A percentile compares a stretch with the other conserved stretches of the same genome.
Conservation (phyloP, 1,140 invertebrate genomes). For the Tetramorium parvispinum region DNA sequence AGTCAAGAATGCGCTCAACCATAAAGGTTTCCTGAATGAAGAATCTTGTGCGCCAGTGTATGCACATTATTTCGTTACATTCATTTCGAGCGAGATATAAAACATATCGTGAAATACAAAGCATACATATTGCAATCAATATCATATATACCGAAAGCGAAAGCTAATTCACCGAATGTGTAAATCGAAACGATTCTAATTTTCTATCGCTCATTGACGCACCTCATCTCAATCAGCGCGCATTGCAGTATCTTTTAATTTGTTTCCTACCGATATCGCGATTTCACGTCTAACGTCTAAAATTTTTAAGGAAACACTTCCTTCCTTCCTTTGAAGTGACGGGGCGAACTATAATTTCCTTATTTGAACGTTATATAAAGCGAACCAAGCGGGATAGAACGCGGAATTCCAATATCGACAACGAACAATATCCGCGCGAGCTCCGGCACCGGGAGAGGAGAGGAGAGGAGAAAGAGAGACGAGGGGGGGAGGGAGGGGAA, state of each 20-base stretch:
- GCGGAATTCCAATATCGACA: constrained; percentile 74
- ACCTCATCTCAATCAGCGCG: neutral
- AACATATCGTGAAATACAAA: neutral
- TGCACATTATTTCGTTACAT: constrained; percentile 62
- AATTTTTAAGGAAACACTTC: constrained; percentile 51
- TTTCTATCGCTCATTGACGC: neutral
- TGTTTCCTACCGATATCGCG: neutral
- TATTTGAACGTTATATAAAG: constrained; percentile 71
- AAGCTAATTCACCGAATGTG: neutral
- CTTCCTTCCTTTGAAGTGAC: constrained; percentile 53
- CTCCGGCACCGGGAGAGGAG: constrained; percentile 15
- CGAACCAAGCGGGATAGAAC: constrained; percentile 62
- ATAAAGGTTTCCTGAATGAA: constrained; percentile 66
- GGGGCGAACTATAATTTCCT: constrained; percentile 67
- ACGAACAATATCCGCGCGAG: constrained; percentile 71
- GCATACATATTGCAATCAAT: neutral
- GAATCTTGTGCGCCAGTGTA: constrained; percentile 63
- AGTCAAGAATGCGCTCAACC: constrained; percentile 65
- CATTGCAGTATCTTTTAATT: constrained; percentile 10
- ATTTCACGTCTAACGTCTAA: constrained; percentile 33
- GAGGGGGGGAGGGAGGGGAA: neutral
- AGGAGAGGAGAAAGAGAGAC: neutral
- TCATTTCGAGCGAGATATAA: neutral
- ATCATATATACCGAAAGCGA: no score
- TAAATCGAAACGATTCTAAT: neutral